Base-by-base conservation (phyloP, 2,888 invertebrate genomes). In the Rhodophaea formosa region DNA sequence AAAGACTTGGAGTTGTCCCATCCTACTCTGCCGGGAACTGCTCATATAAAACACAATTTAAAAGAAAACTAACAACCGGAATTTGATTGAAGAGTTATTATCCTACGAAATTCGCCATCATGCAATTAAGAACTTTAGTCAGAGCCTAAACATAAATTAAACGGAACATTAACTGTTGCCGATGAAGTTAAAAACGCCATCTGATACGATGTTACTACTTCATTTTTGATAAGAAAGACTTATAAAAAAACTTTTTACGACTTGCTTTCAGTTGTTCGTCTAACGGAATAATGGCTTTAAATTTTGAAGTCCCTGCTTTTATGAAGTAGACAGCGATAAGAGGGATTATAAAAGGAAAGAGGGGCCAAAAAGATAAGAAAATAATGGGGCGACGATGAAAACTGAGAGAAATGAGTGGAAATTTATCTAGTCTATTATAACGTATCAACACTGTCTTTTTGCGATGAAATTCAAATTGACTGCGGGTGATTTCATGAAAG, bases 271-370 rank as follows among this genome's bases (percentile, higher is more conserved):
- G 76, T 76, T 78, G 77, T 77, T 78, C 75, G 64, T 75, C 72
- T 74, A 70, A 75, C 75, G 71, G 73, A 80, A 82, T 83, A 83
- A 84, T 81, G 75, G 79, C 78, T 81, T 82, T 75, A 81, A 84
- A 83, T 77, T 73, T 83, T 80, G 74, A 84, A 82, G 80, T 77
- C 74, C 74, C 71, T 68, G 74, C 82, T 84, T 84, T 85, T 84
- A 85, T 84, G 79, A 80, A 84, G 80, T 76, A 80, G 80, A 77
- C 79, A 71, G 72, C 77, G 86, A 88, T 88, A 86, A 86, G 79
- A 74, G 73, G 80, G 81, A 82, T 86, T 84, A 84, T 82, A 80
- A 84, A 85, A 79, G 79, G 76, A 77, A 80, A 77, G 76, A 77
- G 76, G 79, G 80, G 82, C 72, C 75, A 79, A 80, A 82, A 74